Percentiles rank a stretch among this genome's conserved stretches.
Conservation (phyloP, 2,797 vertebrate species). For the Helicolenus hilgendorfi region DNA sequence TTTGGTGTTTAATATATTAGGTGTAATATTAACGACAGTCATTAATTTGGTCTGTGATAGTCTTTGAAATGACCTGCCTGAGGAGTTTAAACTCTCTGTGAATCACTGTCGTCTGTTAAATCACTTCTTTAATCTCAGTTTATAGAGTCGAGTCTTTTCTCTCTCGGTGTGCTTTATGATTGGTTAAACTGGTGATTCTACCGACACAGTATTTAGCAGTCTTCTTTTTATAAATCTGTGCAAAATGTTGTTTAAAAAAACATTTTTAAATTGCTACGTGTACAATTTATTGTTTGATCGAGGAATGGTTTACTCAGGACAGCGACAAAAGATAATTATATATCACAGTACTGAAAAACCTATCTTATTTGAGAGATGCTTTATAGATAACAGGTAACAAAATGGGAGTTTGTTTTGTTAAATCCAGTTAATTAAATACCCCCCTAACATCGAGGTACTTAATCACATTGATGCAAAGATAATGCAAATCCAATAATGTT, state of each 20-base stretch:
- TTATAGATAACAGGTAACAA: neutral
- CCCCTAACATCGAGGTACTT: neutral
- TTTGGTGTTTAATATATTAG: neutral
- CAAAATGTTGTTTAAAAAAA: neutral
- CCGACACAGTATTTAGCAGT: neutral
- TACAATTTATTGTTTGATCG: neutral
- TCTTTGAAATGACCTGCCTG: neutral
- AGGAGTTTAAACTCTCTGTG: conserved; percentile 12
- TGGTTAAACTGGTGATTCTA: neutral
- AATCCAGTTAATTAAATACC: neutral
- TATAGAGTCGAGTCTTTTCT: conserved; percentile 8
- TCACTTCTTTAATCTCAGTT: conserved; percentile 24
- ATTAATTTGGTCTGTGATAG: conserved; percentile 10
- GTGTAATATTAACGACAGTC: neutral
- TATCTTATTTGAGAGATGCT: neutral
- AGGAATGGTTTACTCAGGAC: no score
- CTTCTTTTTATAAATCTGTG: neutral
- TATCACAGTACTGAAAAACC: neutral
- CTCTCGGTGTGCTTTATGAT: neutral
- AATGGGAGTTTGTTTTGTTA: neutral
- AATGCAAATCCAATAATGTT: neutral
- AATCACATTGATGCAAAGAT: neutral
- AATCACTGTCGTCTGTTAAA: conserved; percentile 33
- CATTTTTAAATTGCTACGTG: neutral
- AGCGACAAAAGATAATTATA: neutral